A percentile compares a stretch with the other conserved stretches of the same genome.
These are phyloP conservation scores for Drosophila eugracilis DNA, from an alignment of 1,140 invertebrate genomes.

Conservation along the genomic window DNA sequence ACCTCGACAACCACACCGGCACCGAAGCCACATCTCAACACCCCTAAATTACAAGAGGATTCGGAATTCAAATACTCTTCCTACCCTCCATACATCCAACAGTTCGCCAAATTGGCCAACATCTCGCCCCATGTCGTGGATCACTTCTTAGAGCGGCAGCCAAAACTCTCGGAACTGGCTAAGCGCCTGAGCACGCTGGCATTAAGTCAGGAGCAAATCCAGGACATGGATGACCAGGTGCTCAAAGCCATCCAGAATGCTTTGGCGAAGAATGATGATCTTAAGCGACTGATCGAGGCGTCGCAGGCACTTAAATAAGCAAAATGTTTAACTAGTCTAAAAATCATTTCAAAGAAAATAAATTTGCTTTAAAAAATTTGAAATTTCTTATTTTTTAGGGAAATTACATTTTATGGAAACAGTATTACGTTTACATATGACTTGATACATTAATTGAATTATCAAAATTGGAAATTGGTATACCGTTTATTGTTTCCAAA, in stretches of 20 bases:
- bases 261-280: constrained; percentile 61
- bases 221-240: constrained; percentile 62
- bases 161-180: constrained; percentile 75
- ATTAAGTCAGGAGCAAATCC: constrained; percentile 55
- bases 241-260: constrained; percentile 65
- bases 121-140: constrained; percentile 63
- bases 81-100: constrained; percentile 61
- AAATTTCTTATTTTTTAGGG: background rate
- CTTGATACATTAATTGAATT: no score
- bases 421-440: no score
- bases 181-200: constrained; percentile 66
- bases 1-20: constrained; percentile 13
- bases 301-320: constrained; percentile 65
- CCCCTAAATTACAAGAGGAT: constrained; percentile 28
- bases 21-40: constrained; percentile 52
- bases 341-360: constrained; percentile 27
- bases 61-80: background rate
- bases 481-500: no score
- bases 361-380: background rate
- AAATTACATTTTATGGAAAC: no score
- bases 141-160: constrained; percentile 64
- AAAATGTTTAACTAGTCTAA: constrained; percentile 8
- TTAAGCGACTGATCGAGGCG: constrained; percentile 53
- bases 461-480: no score
- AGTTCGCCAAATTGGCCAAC: constrained; percentile 65